Percentiles rank a stretch among this genome's conserved stretches.
These are phyloP conservation scores for Bufotes viridis DNA, from an alignment of 2,797 vertebrate species.

Conservation along the genomic window DNA sequence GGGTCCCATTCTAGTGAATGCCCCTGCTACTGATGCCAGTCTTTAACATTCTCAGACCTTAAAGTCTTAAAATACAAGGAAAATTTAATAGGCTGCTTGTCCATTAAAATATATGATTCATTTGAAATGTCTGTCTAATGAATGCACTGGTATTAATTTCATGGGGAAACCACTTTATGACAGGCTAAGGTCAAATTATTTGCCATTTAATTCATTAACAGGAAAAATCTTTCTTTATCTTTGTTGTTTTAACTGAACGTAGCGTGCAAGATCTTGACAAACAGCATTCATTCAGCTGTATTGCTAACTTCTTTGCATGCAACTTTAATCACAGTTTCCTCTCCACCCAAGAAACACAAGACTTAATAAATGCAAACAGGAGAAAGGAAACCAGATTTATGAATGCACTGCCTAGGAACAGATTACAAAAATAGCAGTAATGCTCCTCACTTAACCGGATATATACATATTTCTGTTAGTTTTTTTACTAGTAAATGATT, in stretches of 20 bases:
- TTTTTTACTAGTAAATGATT: not conserved
- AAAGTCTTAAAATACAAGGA: not conserved
- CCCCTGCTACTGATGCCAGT: too few species aligned
- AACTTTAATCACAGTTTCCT: slow-evolving; percentile 30
- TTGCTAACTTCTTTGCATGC: slow-evolving; percentile 32
- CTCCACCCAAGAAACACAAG: slow-evolving; percentile 18
- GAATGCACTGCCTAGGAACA: not conserved
- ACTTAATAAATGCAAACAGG: slow-evolving; percentile 5
- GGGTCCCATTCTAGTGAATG: too few species aligned
- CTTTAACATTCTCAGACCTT: too few species aligned
- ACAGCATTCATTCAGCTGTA: not conserved
- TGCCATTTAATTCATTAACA: slow-evolving; percentile 20
- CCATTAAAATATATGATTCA: not conserved
- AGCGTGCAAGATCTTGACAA: slow-evolving; percentile 34
- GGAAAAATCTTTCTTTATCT: slow-evolving; percentile 15
- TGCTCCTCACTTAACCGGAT: not conserved
- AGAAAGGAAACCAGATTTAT: not conserved
- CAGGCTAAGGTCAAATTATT: not conserved
- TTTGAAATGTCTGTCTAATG: not conserved
- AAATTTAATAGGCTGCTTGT: not conserved
- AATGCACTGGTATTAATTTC: not conserved
- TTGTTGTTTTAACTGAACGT: slow-evolving; percentile 11
- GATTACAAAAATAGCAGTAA: not conserved
- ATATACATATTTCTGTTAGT: not conserved
- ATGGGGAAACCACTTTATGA: not conserved